These are phyloP conservation scores for Ctena decussata DNA, from an alignment of 2,888 invertebrate genomes.

Conservation along the genomic window DNA sequence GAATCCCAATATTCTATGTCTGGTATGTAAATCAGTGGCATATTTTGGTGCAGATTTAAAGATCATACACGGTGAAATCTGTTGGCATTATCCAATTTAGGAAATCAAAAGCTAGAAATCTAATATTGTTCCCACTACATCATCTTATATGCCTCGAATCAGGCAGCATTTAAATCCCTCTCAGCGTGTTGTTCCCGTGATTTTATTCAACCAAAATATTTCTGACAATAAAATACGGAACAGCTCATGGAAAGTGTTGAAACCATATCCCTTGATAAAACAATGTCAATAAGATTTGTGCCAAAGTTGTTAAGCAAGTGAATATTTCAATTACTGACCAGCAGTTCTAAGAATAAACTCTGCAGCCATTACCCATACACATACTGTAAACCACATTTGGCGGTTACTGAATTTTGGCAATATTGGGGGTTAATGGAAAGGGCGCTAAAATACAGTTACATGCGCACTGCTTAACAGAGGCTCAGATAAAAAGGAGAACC, in stretches of 20 bases:
- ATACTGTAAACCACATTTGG: too few relatives aligned
- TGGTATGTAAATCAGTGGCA: neutral
- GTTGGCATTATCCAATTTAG: neutral
- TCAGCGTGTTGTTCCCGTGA: neutral
- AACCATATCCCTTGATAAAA: neutral
- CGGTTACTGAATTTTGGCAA: too few relatives aligned
- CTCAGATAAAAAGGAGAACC: too few relatives aligned
- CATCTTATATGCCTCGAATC: neutral
- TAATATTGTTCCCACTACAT: neutral
- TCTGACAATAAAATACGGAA: neutral
- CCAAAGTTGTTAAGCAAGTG: neutral
- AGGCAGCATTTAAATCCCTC: neutral
- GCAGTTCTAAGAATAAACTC: too few relatives aligned
- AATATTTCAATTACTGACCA: neutral
- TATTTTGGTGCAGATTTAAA: neutral
- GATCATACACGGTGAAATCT: neutral
- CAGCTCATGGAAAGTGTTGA: neutral
- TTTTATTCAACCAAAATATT: neutral
- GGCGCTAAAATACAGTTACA: too few relatives aligned
- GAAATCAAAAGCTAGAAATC: neutral
- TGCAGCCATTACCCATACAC: too few relatives aligned
- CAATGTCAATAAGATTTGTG: neutral
- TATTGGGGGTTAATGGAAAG: too few relatives aligned
- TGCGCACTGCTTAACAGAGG: too few relatives aligned
- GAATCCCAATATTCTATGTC: neutral